These are phyloP conservation scores for Crepidodera aurea DNA, from an alignment of 2,888 invertebrate species.

Conservation along the genomic window DNA sequence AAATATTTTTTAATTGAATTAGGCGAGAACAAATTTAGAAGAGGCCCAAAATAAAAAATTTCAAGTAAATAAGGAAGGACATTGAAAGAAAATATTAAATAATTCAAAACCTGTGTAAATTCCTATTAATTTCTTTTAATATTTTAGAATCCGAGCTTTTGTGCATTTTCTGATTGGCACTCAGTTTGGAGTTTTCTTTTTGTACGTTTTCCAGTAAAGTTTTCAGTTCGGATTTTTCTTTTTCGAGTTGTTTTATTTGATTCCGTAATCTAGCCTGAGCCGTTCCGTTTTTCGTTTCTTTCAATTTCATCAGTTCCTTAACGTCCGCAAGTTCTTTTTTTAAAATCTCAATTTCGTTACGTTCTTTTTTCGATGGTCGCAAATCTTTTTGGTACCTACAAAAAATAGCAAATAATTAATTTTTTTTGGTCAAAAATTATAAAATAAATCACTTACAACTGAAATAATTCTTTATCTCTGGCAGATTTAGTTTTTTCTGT, in stretches of 20 bases:
- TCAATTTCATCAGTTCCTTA: conserved; percentile 73
- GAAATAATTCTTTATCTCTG: conserved; percentile 67
- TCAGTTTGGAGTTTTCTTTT: conserved; percentile 71
- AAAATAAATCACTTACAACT: conserved; percentile 49
- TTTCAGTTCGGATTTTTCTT: conserved; percentile 71
- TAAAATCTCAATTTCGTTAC: conserved; percentile 72
- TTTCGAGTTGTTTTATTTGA: conserved; percentile 76
- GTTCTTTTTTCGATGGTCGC: conserved; percentile 71
- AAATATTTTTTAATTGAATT: too few relatives aligned
- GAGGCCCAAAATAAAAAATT: too few relatives aligned
- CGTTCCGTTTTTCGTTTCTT: conserved; percentile 77
- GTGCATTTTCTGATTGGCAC: conserved; percentile 66
- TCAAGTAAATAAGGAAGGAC: too few relatives aligned
- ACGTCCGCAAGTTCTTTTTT: conserved; percentile 72
- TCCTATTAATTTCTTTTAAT: conserved; percentile 78
- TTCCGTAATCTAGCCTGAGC: conserved; percentile 77
- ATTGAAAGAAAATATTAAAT: too few relatives aligned
- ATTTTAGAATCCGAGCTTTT: conserved; percentile 74
- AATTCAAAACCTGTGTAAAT: conserved; percentile 57
- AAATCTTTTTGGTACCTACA: conserved; percentile 70
- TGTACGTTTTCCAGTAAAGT: conserved; percentile 73
- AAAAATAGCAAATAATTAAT: conserved; percentile 1
- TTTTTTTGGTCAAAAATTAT: not conserved
- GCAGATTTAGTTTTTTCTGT: conserved; percentile 68
- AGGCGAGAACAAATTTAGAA: too few relatives aligned